These are phyloP conservation scores for Eublepharis macularius DNA, from an alignment of 2,113 vertebrate species.

Conservation along the genomic window DNA sequence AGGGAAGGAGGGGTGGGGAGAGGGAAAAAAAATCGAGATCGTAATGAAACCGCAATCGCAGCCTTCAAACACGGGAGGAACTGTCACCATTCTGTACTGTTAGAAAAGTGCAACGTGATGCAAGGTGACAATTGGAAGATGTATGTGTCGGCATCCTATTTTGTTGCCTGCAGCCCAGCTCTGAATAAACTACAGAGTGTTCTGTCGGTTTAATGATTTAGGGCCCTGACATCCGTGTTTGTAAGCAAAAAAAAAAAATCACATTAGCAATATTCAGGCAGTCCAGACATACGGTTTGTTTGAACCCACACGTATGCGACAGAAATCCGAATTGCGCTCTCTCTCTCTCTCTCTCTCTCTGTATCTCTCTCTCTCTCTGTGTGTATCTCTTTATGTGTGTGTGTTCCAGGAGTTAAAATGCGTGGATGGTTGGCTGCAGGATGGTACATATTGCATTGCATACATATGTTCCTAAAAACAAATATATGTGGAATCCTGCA, in stretches of 20 bases:
- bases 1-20: background rate
- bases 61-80: slow-evolving; percentile 10
- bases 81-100: slow-evolving; percentile 35
- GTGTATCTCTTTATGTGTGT: background rate
- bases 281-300: slow-evolving; percentile 18
- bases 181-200: slow-evolving; percentile 48
- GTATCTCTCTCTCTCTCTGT: too few relatives aligned
- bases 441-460: slow-evolving; percentile 27
- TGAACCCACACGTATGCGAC: background rate
- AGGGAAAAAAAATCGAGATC: slow-evolving; percentile 8
- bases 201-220: slow-evolving; percentile 52
- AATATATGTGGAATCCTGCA: slow-evolving; percentile 61
- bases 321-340: background rate
- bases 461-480: slow-evolving; percentile 50
- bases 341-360: too few relatives aligned
- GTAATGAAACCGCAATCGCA: slow-evolving; percentile 18
- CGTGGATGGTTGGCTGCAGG: background rate
- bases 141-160: slow-evolving; percentile 42
- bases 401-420: background rate
- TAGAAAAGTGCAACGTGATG: slow-evolving; percentile 20
- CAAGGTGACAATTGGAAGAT: slow-evolving; percentile 52
- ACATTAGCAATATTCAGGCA: background rate
- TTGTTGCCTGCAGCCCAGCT: slow-evolving; percentile 43
- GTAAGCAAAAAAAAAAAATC: slow-evolving; percentile 24
- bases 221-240: slow-evolving; percentile 50